A percentile compares a stretch with the other conserved stretches of the same genome.
Evolutionary conservation across 1,140 invertebrate species (phyloP).

Genomic region (Bombus impatiens): DNA sequence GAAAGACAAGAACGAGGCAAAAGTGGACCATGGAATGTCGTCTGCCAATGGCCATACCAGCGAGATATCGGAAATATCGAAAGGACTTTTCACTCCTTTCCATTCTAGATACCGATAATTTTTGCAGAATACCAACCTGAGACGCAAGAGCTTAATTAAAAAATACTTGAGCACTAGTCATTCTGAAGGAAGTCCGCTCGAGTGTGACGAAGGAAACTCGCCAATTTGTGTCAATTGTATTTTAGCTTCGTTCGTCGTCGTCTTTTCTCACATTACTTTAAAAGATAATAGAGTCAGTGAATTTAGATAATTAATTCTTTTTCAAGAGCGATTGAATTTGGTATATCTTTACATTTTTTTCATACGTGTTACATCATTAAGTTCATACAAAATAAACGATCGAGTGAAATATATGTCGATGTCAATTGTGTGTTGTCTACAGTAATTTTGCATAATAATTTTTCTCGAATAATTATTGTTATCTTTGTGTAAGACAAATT

Average conservation of each 20-base stretch:
- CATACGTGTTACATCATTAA: not conserved
- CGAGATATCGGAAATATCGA: conserved; percentile 63
- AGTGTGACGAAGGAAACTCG: not conserved
- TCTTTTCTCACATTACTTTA: not conserved
- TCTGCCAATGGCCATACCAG: conserved; percentile 42
- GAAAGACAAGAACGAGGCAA: conserved; percentile 13
- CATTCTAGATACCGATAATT: conserved; percentile 52
- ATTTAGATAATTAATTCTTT: not conserved
- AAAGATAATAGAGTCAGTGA: not conserved
- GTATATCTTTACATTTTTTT: not conserved
- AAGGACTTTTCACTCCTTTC: conserved; percentile 41
- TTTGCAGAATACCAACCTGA: conserved; percentile 47
- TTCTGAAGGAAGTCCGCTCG: not conserved
- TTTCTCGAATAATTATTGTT: no score
- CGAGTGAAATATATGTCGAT: no score
- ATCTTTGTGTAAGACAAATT: no score
- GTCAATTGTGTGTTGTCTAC: no score
- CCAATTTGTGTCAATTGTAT: conserved; percentile 40
- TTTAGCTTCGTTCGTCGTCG: not conserved
- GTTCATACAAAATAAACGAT: no score
- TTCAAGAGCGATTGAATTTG: not conserved
- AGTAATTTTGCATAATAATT: no score
- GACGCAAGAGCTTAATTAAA: conserved; percentile 63
- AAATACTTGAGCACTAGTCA: conserved; percentile 57
- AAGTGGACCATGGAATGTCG: conserved; percentile 50